Evolutionary conservation across 2,797 vertebrate genomes (phyloP), one percentile per base, ranked within the genome.

Genomic region (Mareca strepera): DNA sequence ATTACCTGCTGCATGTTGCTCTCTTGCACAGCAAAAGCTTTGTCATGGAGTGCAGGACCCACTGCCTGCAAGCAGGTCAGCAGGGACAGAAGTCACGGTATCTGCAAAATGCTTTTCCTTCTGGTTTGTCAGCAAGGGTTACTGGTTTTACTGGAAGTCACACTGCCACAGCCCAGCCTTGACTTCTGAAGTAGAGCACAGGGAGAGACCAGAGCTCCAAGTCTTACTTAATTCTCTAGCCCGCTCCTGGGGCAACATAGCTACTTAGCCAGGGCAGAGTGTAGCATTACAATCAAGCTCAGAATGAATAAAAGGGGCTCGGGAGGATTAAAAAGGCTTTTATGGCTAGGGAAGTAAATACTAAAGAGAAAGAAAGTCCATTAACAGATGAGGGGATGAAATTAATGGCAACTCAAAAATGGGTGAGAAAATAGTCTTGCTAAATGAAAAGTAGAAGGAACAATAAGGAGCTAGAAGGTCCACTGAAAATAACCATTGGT

Each of bases 381-480:
- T 91, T 92, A 83, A 84, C 22, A 84, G 70, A 76, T 58, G 69
- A 91, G 28, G n/a, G 31, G 10, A 23, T 67, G 15, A 94, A 91
- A 94, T 86, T 88, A 95, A 88, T 79, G 82, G 39, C 50, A 75
- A 59, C 50, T 87, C 23, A 91, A 53, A 94, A 88, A 86, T 23
- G 52, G 20, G 39, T 44, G 59, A 82, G 14, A 55, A 56, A 83
- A 83, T 58, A 82, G 41, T 33, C 50, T 73, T 92, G 50, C 46
- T 91, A 76, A 80, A 88, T 33, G 50, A 83, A 88, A 91, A 89
- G 75, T 28, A 68, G 26, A 72, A 91, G 66, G 20, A 80, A 91
- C 26, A 75, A 63, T 55, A 74, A 85, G 11, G 4, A 91, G 60
- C n/a, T 76, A 59, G n/a, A 81, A 83, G 10, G 50, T 83, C 72